These are phyloP conservation scores for Thecocarcelia acutangulata DNA, from an alignment of 2,888 invertebrate genomes.

Conservation along the genomic window DNA sequence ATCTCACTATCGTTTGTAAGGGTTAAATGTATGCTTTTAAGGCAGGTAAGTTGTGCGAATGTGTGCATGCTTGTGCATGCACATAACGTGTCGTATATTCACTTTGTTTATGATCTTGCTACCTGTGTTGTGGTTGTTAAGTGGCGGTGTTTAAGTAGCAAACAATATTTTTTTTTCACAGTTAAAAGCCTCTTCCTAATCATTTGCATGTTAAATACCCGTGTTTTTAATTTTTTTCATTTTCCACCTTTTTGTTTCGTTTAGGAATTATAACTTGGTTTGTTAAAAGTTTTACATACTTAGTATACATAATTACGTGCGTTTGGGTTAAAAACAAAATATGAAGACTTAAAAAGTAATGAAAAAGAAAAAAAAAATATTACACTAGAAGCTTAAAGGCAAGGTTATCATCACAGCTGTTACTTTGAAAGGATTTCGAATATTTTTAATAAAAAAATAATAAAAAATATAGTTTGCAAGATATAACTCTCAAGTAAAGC, in stretches of 20 bases:
- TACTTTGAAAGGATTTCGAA: background rate
- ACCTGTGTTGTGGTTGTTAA: conserved; percentile 22
- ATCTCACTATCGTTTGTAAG: conserved; percentile 27
- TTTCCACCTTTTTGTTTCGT: background rate
- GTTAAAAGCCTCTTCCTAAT: background rate
- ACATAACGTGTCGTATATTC: conserved; percentile 1
- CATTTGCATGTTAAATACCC: background rate
- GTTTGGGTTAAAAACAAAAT: conserved; percentile 47
- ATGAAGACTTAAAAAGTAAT: background rate
- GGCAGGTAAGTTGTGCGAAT: conserved; percentile 3
- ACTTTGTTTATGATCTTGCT: conserved; percentile 24
- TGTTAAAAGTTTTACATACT: conserved; percentile 39
- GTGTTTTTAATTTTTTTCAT: background rate
- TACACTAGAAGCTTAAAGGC: background rate
- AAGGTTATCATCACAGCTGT: background rate
- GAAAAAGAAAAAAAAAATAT: background rate
- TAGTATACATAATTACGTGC: conserved; percentile 61
- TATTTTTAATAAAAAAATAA: background rate
- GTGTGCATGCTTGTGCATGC: background rate
- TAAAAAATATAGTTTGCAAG: background rate
- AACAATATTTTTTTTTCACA: background rate
- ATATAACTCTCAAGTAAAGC: too few species aligned
- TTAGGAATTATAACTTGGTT: conserved; percentile 27
- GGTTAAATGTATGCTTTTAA: conserved; percentile 38
- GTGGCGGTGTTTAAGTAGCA: conserved; percentile 1